Evolutionary conservation across 2,113 vertebrate genomes (phyloP).

Genomic region (Lycaon pictus): DNA sequence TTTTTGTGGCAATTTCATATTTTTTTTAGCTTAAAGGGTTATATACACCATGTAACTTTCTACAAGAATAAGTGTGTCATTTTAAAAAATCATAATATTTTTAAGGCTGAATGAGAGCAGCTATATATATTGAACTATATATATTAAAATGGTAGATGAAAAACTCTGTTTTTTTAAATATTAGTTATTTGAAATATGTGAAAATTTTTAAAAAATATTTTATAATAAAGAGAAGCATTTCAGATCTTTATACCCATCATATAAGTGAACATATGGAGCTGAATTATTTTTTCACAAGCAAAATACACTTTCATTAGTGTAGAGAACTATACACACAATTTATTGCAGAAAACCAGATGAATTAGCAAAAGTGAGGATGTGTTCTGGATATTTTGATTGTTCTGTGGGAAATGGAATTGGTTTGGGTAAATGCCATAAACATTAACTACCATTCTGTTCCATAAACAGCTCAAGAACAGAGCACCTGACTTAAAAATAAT

Average conservation of each 20-base stretch:
- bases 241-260: background rate
- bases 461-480: background rate
- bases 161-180: background rate
- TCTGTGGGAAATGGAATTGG: background rate
- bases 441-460: slow-evolving; percentile 14
- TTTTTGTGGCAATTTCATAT: slow-evolving; percentile 75
- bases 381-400: background rate
- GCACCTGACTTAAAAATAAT: background rate
- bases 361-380: background rate
- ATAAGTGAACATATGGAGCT: background rate
- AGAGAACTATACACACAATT: background rate
- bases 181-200: slow-evolving; percentile 29
- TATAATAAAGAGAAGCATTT: slow-evolving; percentile 31
- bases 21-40: slow-evolving; percentile 37
- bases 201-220: background rate
- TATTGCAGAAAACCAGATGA: background rate
- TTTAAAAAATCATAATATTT: slow-evolving; percentile 6
- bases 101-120: slow-evolving; percentile 23
- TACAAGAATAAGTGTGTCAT: slow-evolving; percentile 64
- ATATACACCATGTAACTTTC: slow-evolving; percentile 77
- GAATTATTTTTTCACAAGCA: background rate
- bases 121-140: background rate
- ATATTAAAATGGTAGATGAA: background rate
- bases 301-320: background rate
- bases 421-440: background rate